Conservation (phyloP, 2,888 invertebrate genomes). For the Oligia latruncula region DNA sequence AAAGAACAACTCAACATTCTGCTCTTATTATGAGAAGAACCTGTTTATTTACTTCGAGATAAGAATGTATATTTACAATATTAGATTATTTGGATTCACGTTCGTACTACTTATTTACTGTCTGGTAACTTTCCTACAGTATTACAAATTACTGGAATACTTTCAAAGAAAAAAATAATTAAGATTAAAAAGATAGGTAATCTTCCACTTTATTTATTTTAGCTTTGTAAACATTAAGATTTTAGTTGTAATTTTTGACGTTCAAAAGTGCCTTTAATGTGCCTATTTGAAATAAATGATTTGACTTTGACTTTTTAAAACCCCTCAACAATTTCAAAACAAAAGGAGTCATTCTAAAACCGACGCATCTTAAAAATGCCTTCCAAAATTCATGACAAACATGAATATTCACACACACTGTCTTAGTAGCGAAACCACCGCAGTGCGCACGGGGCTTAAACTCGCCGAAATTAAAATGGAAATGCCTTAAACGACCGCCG, state of each 20-base stretch:
- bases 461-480: conserved; percentile 75
- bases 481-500: conserved; percentile 70
- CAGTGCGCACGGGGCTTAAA: conserved; percentile 64
- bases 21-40: neutral
- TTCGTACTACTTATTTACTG: neutral
- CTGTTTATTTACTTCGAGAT: neutral
- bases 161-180: neutral
- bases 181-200: neutral
- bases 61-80: neutral
- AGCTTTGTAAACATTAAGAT: neutral
- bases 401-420: conserved; percentile 58
- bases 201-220: neutral
- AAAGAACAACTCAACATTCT: neutral
- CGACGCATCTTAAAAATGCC: conserved; percentile 29
- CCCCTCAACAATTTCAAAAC: conserved; percentile 18
- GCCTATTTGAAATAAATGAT: too few species aligned
- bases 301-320: too few species aligned
- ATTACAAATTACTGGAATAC: neutral
- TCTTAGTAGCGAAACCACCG: conserved; percentile 31
- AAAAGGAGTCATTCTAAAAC: conserved; percentile 15
- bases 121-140: neutral
- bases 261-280: too few species aligned
- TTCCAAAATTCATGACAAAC: conserved; percentile 47
- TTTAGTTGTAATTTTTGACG: too few species aligned
- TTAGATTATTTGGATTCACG: neutral